Conservation (phyloP, 2,113 vertebrate genomes). For the Crotalus viridis region DNA sequence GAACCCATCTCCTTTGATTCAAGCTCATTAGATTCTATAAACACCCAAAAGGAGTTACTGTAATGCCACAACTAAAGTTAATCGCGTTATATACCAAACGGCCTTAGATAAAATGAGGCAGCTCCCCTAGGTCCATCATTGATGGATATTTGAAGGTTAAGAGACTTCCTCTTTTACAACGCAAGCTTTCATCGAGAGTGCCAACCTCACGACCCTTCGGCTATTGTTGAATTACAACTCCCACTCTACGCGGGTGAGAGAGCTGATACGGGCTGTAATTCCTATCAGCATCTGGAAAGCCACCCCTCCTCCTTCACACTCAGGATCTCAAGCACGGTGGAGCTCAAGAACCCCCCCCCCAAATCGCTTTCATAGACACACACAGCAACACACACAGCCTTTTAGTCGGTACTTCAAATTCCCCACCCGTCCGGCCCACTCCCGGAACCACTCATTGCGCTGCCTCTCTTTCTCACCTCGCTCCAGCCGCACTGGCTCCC, state of each 20-base stretch:
- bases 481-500: conserved; percentile 89
- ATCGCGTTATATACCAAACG: neutral
- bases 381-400: neutral
- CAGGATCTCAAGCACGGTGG: neutral
- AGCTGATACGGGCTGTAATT: neutral
- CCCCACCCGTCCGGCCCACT: neutral
- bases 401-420: neutral
- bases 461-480: conserved; percentile 76
- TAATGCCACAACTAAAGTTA: neutral
- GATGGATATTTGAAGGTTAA: neutral
- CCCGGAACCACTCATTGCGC: neutral
- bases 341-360: neutral
- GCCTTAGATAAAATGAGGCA: neutral
- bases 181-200: neutral
- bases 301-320: neutral
- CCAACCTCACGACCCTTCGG: neutral
- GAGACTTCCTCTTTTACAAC: neutral
- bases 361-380: no score
- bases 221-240: neutral
- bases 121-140: neutral
- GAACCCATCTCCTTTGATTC: neutral
- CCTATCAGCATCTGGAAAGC: neutral
- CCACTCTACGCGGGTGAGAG: neutral
- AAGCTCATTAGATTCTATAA: neutral
- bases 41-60: neutral